Evolutionary conservation across 1,140 invertebrate species (phyloP), one percentile per base, ranked within the genome.

Genomic region (Monochamus saltuarius): DNA sequence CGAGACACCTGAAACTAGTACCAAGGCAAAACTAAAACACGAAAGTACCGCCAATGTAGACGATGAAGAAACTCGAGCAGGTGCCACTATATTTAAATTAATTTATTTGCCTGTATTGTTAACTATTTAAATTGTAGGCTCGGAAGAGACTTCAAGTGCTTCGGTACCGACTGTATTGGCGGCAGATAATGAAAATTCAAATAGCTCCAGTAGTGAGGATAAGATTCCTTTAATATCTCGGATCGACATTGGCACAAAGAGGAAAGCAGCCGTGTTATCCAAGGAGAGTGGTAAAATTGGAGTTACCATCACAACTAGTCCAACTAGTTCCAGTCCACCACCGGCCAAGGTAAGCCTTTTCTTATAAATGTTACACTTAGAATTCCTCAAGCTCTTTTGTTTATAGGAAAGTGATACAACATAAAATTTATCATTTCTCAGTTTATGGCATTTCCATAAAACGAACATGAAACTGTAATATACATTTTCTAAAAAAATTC

Each of bases 231-330:
- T 82, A 22, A 45, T 81, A 22, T 61, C 61, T 0, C 71, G 80
- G 13, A 77, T 80, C 49, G 80, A 82, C 65, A 74, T 76, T 1
- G 73, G 87, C 14, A 84, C 88, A 16, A 93, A 93, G 74, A 83
- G 90, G 56, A 93, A 93, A 77, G 90, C 89, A 0, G 90, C 92
- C 65, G 90, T 92, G 1, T 79, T 92, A 1, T 87, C 85, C 40
- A 87, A 89, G 62, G 90, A 92, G 74, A 92, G 90, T 2, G 91
- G 91, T 1, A 94, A 92, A 79, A 92, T 93, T 65, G 91, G 91
- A 39, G 90, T 93, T 16, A 93, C 90, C 11, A 94, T 93, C 53
- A 92, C 89, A 53, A 85, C 84, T 11, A 87, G 83, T 73, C 84
- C 88, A 17, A 82, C 83, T 67, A 83, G 82, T 74, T 72, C 80